phyloP scores from a whole-genome alignment of 2,888 invertebrate genomes.

The Nesidiocoris tenuis region DNA sequence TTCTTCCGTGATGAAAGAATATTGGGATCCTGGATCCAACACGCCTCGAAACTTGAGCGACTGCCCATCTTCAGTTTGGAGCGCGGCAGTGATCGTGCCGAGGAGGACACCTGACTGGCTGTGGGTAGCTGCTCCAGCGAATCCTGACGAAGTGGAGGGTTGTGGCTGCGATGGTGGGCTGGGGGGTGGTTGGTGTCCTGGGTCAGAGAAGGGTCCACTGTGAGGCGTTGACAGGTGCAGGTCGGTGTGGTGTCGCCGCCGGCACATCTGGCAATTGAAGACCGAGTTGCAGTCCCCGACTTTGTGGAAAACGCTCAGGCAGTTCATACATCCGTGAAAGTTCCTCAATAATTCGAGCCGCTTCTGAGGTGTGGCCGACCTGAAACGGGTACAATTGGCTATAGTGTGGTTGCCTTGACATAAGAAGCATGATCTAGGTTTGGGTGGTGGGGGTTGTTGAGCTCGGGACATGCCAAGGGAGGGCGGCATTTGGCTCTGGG shows the following conservation, averaged over 20 bases:
- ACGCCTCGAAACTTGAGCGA: neutral
- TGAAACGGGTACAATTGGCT: neutral
- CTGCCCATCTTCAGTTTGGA: neutral
- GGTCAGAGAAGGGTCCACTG: too few species aligned
- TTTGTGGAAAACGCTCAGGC: neutral
- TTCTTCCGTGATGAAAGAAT: too few species aligned
- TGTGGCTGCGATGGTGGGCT: neutral
- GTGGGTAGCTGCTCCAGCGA: too few species aligned
- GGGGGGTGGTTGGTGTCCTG: neutral
- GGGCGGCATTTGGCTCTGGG: neutral
- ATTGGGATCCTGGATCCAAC: conserved; percentile 29
- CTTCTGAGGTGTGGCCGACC: neutral
- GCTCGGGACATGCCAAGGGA: too few species aligned
- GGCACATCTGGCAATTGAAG: neutral
- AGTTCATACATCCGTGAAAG: neutral
- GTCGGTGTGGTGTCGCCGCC: neutral
- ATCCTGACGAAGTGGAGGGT: neutral
- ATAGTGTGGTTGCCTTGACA: neutral
- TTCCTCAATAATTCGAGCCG: neutral
- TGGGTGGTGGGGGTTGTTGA: too few species aligned
- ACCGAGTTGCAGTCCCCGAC: neutral
- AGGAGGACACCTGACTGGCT: too few species aligned
- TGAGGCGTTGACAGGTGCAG: too few species aligned
- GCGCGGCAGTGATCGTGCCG: neutral
- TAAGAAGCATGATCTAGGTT: neutral